phyloP scores from a whole-genome alignment of 1,140 invertebrate species.

The Polypedilum vanderplanki region DNA sequence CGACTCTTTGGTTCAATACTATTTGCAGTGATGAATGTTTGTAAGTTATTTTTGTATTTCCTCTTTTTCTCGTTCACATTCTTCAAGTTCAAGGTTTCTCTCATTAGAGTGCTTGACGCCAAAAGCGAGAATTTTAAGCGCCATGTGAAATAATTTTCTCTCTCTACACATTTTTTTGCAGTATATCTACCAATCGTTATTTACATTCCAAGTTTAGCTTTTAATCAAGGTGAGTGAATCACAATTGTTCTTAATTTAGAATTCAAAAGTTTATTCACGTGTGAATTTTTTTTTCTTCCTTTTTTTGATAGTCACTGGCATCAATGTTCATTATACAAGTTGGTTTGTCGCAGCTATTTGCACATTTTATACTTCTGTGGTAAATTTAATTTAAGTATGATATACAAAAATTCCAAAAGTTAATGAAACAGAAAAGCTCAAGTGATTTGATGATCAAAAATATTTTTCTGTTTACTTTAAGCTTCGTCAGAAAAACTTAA shows the following conservation, averaged over 20 bases:
- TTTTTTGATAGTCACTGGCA: slow-evolving; percentile 58
- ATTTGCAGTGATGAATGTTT: slow-evolving; percentile 43
- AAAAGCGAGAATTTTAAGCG: background rate
- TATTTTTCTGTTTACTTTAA: too few relatives aligned
- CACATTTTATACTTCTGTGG: slow-evolving; percentile 76
- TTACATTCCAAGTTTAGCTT: slow-evolving; percentile 73
- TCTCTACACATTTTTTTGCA: background rate
- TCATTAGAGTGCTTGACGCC: background rate
- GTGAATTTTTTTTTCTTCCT: slow-evolving; percentile 29
- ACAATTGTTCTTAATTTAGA: slow-evolving; percentile 6
- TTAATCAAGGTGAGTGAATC: slow-evolving; percentile 58
- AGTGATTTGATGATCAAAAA: too few relatives aligned
- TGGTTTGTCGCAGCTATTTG: slow-evolving; percentile 68
- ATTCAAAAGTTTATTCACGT: background rate
- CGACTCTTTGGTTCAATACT: slow-evolving; percentile 56
- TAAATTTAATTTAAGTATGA: slow-evolving; percentile 44
- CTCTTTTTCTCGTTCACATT: background rate
- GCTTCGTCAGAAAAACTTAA: background rate
- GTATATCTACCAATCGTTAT: slow-evolving; percentile 73
- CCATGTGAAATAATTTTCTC: background rate
- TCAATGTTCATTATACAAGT: slow-evolving; percentile 63
- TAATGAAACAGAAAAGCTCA: background rate
- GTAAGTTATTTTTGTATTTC: slow-evolving; percentile 29
- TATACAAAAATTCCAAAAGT: too few relatives aligned
- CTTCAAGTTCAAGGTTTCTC: background rate